These are phyloP conservation scores for Sparus aurata DNA, from an alignment of 2,797 vertebrate genomes.

Conservation along the genomic window DNA sequence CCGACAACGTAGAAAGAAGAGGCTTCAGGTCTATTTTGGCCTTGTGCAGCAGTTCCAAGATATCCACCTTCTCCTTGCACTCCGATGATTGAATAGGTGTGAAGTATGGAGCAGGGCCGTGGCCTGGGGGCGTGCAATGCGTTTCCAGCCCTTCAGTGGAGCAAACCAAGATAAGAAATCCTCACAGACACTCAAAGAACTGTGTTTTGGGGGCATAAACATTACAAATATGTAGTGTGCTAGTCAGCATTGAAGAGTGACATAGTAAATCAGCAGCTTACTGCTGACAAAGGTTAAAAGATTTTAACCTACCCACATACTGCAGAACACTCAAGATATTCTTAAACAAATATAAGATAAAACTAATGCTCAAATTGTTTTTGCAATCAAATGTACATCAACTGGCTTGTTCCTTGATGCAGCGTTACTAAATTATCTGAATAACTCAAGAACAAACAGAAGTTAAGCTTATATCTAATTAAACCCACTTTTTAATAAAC, in stretches of 20 bases:
- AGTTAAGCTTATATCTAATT: neutral
- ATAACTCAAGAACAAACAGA: neutral
- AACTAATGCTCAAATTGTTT: too few species aligned
- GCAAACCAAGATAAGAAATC: constrained; percentile 25
- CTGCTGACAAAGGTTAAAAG: neutral
- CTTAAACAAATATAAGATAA: too few species aligned
- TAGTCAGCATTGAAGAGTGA: neutral
- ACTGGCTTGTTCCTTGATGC: neutral
- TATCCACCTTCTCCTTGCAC: constrained; percentile 95
- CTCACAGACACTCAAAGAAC: neutral
- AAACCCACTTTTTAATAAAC: neutral
- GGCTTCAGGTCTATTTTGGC: constrained; percentile 99
- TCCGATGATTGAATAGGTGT: constrained; percentile 95
- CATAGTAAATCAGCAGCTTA: neutral
- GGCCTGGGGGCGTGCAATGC: constrained; percentile 88
- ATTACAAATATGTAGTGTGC: neutral
- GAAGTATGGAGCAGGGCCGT: constrained; percentile 93
- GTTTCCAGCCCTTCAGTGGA: constrained; percentile 89
- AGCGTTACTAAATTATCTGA: neutral
- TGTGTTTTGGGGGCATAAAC: neutral
- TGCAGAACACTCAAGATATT: neutral
- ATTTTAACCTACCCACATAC: neutral
- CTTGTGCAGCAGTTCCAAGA: constrained; percentile 97
- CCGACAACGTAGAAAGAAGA: constrained; percentile 94
- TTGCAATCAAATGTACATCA: neutral